Percentiles rank a stretch among this genome's conserved stretches.
These are phyloP conservation scores for Dendroctonus ponderosae DNA, from an alignment of 1,140 invertebrate species.

Conservation along the genomic window DNA sequence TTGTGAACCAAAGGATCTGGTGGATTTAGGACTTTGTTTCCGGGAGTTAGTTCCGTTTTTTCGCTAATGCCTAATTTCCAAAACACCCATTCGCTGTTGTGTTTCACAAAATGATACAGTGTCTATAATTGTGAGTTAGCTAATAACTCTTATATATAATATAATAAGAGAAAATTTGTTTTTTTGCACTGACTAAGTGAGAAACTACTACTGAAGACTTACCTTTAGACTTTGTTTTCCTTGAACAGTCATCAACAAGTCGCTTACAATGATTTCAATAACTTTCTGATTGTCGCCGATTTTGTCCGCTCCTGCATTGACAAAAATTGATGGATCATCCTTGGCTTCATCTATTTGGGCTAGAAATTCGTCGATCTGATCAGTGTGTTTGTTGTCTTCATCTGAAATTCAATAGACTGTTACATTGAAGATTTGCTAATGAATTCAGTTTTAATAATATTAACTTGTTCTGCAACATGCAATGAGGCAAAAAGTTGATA, in stretches of 20 bases:
- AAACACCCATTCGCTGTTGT: slow-evolving; percentile 66
- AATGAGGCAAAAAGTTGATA: not conserved
- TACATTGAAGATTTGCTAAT: not conserved
- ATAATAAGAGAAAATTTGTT: not conserved
- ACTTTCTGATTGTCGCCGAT: slow-evolving; percentile 54
- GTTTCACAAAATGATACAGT: slow-evolving; percentile 65
- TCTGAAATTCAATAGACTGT: slow-evolving; percentile 48
- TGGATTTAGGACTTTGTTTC: slow-evolving; percentile 53
- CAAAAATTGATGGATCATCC: slow-evolving; percentile 44
- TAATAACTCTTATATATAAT: not conserved
- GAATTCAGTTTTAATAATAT: too few species aligned
- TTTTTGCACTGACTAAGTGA: too few species aligned
- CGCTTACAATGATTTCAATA: slow-evolving; percentile 56
- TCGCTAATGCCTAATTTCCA: slow-evolving; percentile 57
- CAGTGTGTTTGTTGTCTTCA: slow-evolving; percentile 70
- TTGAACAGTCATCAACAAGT: slow-evolving; percentile 55
- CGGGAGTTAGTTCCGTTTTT: slow-evolving; percentile 36
- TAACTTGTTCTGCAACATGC: not conserved
- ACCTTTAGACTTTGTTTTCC: slow-evolving; percentile 60
- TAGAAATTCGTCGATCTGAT: slow-evolving; percentile 63
- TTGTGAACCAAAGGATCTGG: slow-evolving; percentile 63
- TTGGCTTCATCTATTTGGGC: slow-evolving; percentile 54
- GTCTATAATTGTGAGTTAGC: slow-evolving; percentile 52
- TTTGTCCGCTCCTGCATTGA: slow-evolving; percentile 51
- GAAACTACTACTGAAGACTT: too few species aligned